These are phyloP conservation scores for Pristionchus fissidentatus DNA, from an alignment of 2,888 invertebrate species.

Conservation along the genomic window DNA sequence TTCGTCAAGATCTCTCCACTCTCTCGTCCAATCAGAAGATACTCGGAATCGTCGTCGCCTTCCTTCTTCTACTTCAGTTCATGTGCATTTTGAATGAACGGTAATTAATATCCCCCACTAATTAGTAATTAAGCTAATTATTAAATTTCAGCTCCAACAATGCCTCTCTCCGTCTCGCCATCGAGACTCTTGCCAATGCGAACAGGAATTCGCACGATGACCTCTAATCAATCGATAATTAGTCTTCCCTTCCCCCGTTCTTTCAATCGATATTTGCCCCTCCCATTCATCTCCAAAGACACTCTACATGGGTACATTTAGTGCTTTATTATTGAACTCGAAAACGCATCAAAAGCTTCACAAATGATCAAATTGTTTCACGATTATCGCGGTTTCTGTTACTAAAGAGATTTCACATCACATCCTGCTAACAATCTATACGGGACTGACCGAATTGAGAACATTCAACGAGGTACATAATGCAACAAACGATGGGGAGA, in stretches of 20 bases:
- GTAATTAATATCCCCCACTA: not conserved
- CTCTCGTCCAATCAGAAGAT: conserved; percentile 45
- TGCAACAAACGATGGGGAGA: too few relatives aligned
- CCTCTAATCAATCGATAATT: not conserved
- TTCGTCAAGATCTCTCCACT: conserved; percentile 25
- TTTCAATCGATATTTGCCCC: not conserved
- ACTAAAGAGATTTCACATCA: not conserved
- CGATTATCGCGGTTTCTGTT: not conserved
- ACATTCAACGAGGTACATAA: not conserved
- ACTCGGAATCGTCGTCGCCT: conserved; percentile 15
- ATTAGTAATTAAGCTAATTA: not conserved
- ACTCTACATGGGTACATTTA: conserved; percentile 26
- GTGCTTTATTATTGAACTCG: conserved; percentile 36
- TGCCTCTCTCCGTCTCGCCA: conserved; percentile 48
- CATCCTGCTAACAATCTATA: conserved; percentile 8
- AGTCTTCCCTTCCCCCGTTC: not conserved
- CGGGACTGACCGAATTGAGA: not conserved
- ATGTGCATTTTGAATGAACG: conserved; percentile 48
- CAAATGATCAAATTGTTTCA: conserved; percentile 20
- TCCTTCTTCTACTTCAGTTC: conserved; percentile 47
- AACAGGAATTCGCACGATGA: conserved; percentile 15
- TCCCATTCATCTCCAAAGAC: not conserved
- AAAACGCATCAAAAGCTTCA: not conserved
- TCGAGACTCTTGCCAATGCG: conserved; percentile 41
- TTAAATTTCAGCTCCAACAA: conserved; percentile 27